phyloP scores from a whole-genome alignment of 2,797 vertebrate species.

The Lacerta viridis region DNA sequence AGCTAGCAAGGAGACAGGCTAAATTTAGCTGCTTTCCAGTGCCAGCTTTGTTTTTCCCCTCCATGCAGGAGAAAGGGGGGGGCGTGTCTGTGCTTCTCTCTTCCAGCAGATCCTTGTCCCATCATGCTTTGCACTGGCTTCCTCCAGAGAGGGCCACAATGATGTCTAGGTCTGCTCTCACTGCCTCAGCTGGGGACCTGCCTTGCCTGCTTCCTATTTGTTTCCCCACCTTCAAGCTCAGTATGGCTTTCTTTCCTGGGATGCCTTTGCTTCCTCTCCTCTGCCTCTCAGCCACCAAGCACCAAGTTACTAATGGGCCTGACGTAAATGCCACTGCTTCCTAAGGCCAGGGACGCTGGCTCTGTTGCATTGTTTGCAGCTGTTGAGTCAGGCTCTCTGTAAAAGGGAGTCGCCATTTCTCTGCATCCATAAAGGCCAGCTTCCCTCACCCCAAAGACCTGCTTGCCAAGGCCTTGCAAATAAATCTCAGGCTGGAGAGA shows the following conservation, averaged over 20 bases:
- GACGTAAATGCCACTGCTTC: constrained; percentile 47
- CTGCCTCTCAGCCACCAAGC: neutral
- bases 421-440: neutral
- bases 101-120: constrained; percentile 50
- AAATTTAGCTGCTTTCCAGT: constrained; percentile 84
- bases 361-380: constrained; percentile 18
- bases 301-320: neutral
- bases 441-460: neutral
- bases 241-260: neutral
- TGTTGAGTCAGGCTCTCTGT: neutral
- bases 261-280: neutral
- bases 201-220: neutral
- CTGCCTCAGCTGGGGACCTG: constrained; percentile 3
- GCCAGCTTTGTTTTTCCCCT: constrained; percentile 84
- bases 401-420: neutral
- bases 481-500: neutral
- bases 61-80: constrained; percentile 49
- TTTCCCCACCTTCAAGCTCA: neutral
- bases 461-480: neutral
- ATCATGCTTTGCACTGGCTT: constrained; percentile 66
- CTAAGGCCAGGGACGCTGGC: constrained; percentile 40
- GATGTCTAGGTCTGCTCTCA: constrained; percentile 38
- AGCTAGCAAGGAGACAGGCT: constrained; percentile 80
- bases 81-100: constrained; percentile 35
- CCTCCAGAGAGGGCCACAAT: constrained; percentile 13